A percentile compares a stretch with the other conserved stretches of the same genome.
phyloP scores from a whole-genome alignment of 2,113 vertebrate species.

The Jaculus jaculus region DNA sequence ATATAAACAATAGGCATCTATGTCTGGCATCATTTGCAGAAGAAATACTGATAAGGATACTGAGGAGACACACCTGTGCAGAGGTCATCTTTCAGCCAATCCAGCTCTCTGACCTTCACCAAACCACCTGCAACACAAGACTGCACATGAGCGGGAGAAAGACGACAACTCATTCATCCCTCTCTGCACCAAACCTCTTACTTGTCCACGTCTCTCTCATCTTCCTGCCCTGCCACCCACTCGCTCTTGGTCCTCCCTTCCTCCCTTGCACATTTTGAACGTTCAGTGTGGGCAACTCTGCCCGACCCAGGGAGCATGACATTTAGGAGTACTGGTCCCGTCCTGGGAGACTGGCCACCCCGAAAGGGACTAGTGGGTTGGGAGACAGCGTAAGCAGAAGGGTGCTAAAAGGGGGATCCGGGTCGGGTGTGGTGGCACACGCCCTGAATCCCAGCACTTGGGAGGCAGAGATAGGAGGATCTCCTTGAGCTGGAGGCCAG shows the following conservation, averaged over 20 bases:
- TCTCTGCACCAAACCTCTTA: neutral
- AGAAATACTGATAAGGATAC: neutral
- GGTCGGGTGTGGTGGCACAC: too few species aligned
- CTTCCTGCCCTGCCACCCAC: rapidly evolving
- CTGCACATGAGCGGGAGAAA: rapidly evolving
- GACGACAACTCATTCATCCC: rapidly evolving
- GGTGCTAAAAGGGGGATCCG: rapidly evolving
- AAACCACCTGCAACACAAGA: conserved; percentile 81
- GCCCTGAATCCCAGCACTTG: too few species aligned
- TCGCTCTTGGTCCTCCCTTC: too few species aligned
- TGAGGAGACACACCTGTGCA: conserved; percentile 86
- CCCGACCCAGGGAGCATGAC: neutral
- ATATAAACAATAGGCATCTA: too few species aligned
- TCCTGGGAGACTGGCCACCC: neutral
- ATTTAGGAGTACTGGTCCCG: neutral
- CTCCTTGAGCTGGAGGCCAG: too few species aligned
- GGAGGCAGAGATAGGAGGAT: too few species aligned
- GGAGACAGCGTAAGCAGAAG: rapidly evolving
- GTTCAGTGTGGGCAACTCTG: neutral
- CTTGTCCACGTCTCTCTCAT: neutral
- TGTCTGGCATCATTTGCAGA: rapidly evolving
- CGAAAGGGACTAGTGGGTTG: neutral
- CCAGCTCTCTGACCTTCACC: conserved; percentile 89
- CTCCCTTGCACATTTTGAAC: neutral
- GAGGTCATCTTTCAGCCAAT: conserved; percentile 91